Base-by-base conservation (phyloP, 1,140 invertebrate genomes). In the Drosophila lacteicornis region DNA sequence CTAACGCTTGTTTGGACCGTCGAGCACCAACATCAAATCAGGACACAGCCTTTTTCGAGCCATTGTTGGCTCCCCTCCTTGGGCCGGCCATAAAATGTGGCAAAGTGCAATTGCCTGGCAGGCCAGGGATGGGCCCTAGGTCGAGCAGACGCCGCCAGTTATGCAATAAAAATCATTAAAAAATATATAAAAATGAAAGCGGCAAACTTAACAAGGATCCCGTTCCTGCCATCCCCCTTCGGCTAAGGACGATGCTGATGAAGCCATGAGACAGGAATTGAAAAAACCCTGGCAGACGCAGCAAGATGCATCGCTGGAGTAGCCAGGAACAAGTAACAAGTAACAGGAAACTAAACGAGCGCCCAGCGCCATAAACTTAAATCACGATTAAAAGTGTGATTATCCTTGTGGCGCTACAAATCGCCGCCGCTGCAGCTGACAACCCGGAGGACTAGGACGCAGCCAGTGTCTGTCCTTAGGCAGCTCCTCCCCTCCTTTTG, bases 351-450 rank as follows among this genome's bases (percentile, higher is more conserved):
- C 82, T 82, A 90, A 88, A 90, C 85, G 85, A 90, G 85, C 86
- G 56, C 79, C 85, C 79, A 91, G 76, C 86, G 76, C 86, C 82
- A 91, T 91, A 91, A 91, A 91, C 90, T 91, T 92, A 92, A 92
- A 92, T 92, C 91, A 92, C 91, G 91, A 92, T 92, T 92, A 92
- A 92, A 92, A 92, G 91, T 92, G 91, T 91, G 91, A 92, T 92
- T 92, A 92, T 92, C 91, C 91, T 92, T 92, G 90, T 91, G 90
- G 90, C 90, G 91, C 85, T 92, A 91, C 90, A 91, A 91, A 91
- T 91, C 85, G 90, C 80, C 81, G 75, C 80, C 77, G 88, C 79
- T 82, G 88, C 88, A 82, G 82, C 69, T 76, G 69, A 88, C 84
- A 91, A 60, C 67, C 63, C 59, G 38, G 57, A 58, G 69, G 40